Conservation (phyloP, 2,888 invertebrate genomes). For the Dysmachus trigonus region DNA sequence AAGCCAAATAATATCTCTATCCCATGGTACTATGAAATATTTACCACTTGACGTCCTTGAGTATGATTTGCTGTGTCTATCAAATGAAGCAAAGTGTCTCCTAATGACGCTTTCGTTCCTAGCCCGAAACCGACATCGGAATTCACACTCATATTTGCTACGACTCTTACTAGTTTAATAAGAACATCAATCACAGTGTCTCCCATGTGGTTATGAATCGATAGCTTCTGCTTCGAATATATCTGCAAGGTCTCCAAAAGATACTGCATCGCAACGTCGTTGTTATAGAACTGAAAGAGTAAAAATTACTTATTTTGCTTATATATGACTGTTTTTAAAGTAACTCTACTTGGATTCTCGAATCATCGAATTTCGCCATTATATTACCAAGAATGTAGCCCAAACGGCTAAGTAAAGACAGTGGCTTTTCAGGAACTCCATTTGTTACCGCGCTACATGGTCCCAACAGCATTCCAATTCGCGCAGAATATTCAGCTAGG, state of each 20-base stretch:
- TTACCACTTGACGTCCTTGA: constrained; percentile 53
- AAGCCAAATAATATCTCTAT: no score
- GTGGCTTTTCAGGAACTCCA: constrained; percentile 57
- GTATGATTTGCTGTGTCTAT: constrained; percentile 53
- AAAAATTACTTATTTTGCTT: neutral
- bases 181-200: constrained; percentile 64
- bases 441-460: constrained; percentile 54
- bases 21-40: neutral
- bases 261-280: constrained; percentile 68
- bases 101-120: constrained; percentile 62
- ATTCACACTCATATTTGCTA: constrained; percentile 85
- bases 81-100: constrained; percentile 63
- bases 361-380: constrained; percentile 79
- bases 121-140: constrained; percentile 77
- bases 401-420: constrained; percentile 67
- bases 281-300: constrained; percentile 67
- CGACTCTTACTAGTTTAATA: constrained; percentile 72
- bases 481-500: constrained; percentile 67
- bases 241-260: constrained; percentile 66
- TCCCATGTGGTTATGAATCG: constrained; percentile 60
- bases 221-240: constrained; percentile 66
- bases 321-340: neutral
- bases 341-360: constrained; percentile 69
- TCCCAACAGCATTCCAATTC: constrained; percentile 62
- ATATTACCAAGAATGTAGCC: constrained; percentile 87